phyloP scores from a whole-genome alignment of 92 coral and sea anemone species.

The Siderastrea radians region DNA sequence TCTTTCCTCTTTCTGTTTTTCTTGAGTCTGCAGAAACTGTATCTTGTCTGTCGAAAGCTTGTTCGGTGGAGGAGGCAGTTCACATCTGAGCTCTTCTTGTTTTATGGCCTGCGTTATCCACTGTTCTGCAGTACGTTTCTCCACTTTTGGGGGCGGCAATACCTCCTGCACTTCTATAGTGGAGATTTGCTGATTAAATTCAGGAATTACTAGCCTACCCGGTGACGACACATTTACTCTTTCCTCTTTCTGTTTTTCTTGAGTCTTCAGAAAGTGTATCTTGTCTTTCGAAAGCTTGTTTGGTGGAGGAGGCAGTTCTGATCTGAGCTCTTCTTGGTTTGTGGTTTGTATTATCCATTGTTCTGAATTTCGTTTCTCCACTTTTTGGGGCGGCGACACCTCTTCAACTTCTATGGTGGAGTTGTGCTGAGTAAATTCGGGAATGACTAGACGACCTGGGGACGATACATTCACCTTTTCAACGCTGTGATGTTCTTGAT shows the following conservation, averaged over 20 bases:
- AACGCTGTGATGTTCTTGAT: neutral
- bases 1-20: neutral
- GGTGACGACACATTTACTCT: neutral
- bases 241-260: neutral
- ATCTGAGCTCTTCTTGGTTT: neutral
- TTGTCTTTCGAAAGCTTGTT: neutral
- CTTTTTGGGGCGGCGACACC: neutral
- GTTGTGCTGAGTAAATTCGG: neutral
- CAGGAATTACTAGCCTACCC: neutral
- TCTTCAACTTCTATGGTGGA: neutral
- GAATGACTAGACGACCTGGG: neutral
- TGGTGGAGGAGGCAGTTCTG: neutral
- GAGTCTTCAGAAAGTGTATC: neutral
- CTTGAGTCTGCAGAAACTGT: neutral
- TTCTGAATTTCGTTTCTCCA: neutral
- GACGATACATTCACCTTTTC: neutral
- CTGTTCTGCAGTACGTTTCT: neutral
- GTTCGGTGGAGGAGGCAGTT: neutral
- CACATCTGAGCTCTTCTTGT: neutral
- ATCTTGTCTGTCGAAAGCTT: neutral
- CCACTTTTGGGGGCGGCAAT: neutral
- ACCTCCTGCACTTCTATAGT: neutral
- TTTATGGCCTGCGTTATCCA: neutral
- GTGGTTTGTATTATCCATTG: neutral
- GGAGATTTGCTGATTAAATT: neutral